Evolutionary conservation across 2,797 vertebrate genomes (phyloP).

Genomic region (Molossus molossus): DNA sequence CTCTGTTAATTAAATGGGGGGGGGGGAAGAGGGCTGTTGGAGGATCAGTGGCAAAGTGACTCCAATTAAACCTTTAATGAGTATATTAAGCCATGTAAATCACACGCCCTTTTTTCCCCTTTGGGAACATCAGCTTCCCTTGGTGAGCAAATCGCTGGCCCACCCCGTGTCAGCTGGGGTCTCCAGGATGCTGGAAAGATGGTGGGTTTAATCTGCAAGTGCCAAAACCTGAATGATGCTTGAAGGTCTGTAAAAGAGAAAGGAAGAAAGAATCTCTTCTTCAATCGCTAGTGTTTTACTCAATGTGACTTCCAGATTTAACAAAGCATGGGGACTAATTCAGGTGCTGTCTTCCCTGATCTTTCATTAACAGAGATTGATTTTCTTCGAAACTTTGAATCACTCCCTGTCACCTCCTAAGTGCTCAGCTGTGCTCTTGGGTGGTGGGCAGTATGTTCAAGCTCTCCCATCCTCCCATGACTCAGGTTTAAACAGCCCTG

Average conservation of each 20-base stretch:
- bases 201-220: constrained; percentile 31
- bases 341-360: background rate
- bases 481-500: background rate
- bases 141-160: constrained; percentile 65
- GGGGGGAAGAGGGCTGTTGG: constrained; percentile 2
- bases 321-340: background rate
- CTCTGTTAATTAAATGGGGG: constrained; percentile 75
- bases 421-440: background rate
- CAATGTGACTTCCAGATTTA: background rate
- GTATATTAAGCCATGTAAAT: constrained; percentile 84
- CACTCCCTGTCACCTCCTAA: background rate
- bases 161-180: background rate
- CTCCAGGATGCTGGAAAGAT: background rate
- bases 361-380: background rate
- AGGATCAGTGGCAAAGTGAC: constrained; percentile 79
- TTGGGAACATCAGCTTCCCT: constrained; percentile 70
- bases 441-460: background rate
- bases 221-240: background rate
- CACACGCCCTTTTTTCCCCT: constrained; percentile 53
- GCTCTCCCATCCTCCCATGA: background rate
- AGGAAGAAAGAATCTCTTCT: background rate
- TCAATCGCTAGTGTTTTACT: background rate
- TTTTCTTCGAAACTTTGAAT: background rate
- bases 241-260: constrained; percentile 42
- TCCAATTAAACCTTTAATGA: constrained; percentile 85